Percentiles rank a stretch among this genome's conserved stretches.
Conservation (phyloP, 2,888 invertebrate species). For the Ormyrus thymus region DNA sequence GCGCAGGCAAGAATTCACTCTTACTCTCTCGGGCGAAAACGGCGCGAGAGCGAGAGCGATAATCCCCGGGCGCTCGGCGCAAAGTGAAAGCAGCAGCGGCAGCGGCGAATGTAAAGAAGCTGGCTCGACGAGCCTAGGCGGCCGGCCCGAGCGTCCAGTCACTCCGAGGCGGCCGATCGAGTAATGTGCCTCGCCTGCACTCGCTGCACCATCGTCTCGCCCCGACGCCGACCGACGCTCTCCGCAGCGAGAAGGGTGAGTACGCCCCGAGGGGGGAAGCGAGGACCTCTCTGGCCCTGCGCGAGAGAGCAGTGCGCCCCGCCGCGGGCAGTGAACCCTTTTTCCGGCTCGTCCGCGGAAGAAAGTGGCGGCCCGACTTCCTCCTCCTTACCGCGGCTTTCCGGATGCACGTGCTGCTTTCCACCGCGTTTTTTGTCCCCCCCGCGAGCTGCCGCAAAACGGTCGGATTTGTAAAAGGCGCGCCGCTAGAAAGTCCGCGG, state of each 20-base stretch:
- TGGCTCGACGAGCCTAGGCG: slow-evolving; percentile 42
- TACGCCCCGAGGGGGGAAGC: background rate
- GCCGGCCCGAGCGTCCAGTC: slow-evolving; percentile 65
- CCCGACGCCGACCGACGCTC: background rate
- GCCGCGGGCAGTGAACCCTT: background rate
- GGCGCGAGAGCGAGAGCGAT: slow-evolving; percentile 67
- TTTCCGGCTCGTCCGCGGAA: no score
- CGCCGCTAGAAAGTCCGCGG: no score
- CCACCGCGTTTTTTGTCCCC: no score
- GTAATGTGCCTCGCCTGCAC: slow-evolving; percentile 57
- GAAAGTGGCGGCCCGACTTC: no score
- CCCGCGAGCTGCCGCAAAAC: no score
- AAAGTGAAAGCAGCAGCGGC: slow-evolving; percentile 56
- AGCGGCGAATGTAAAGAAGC: slow-evolving; percentile 44
- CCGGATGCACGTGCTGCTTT: no score
- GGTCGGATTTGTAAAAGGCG: no score
- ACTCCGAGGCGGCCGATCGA: slow-evolving; percentile 71
- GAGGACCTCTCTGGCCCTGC: background rate
- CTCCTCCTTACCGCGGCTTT: no score
- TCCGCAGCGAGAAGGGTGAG: background rate
- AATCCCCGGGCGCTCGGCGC: slow-evolving; percentile 59
- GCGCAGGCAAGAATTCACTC: no score
- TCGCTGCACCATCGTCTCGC: background rate
- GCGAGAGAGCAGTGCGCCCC: background rate
- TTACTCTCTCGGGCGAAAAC: no score